Conservation (phyloP, 2,888 invertebrate genomes). For the Metellina segmentata region DNA sequence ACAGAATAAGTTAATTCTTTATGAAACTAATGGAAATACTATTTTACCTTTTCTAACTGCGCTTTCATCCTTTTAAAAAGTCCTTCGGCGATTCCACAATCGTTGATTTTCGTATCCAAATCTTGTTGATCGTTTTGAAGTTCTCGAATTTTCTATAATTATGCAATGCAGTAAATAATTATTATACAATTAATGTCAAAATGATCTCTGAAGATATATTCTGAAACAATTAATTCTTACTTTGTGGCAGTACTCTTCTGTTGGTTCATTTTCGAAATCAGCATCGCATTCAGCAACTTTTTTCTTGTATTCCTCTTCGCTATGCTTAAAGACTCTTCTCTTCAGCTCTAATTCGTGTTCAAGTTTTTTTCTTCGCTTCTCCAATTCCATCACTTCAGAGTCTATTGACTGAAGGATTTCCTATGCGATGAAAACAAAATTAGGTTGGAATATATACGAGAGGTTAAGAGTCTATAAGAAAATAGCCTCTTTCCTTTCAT, state of each 20-base stretch:
- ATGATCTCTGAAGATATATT: too few species aligned
- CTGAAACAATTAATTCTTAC: background rate
- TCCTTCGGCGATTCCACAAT: background rate
- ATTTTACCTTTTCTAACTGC: constrained; percentile 17
- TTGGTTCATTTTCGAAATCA: constrained; percentile 37
- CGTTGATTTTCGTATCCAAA: constrained; percentile 15
- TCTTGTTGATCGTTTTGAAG: constrained; percentile 35
- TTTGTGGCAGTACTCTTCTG: constrained; percentile 15
- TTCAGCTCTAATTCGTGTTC: constrained; percentile 27
- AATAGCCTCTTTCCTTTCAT: too few species aligned
- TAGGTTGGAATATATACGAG: too few species aligned
- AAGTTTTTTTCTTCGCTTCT: constrained; percentile 3
- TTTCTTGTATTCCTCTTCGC: constrained; percentile 2
- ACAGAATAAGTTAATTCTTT: too few species aligned
- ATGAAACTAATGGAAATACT: too few species aligned
- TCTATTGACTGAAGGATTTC: constrained; percentile 1
- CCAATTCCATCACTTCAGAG: constrained; percentile 11
- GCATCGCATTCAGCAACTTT: background rate
- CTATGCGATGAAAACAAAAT: background rate
- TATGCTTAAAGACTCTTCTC: background rate
- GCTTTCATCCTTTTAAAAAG: constrained; percentile 29
- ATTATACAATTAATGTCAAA: too few species aligned
- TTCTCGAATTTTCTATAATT: constrained; percentile 29
- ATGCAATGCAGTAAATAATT: too few species aligned
- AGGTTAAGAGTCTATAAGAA: too few species aligned